Conservation (phyloP, 2,113 vertebrate genomes). For the Eurypyga helias region DNA sequence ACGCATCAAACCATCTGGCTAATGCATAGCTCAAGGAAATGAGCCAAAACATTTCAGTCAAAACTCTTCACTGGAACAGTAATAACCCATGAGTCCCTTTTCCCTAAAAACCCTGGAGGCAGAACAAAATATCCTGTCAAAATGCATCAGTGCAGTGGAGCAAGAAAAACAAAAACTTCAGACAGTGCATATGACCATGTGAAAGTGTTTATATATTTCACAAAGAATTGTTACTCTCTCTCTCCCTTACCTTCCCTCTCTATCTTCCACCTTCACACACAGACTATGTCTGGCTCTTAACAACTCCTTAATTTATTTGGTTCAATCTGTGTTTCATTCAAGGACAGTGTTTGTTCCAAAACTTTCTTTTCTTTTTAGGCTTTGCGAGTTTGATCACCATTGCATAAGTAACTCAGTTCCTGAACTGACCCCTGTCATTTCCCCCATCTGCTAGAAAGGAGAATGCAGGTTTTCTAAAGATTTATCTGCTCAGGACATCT, state of each 20-base stretch:
- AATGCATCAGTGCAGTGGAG: slow-evolving; percentile 53
- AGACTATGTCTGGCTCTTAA: not conserved
- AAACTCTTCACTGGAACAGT: slow-evolving; percentile 48
- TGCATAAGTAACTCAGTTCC: not conserved
- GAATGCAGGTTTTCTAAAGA: not conserved
- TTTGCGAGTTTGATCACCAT: not conserved
- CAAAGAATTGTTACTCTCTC: not conserved
- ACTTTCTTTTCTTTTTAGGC: not conserved
- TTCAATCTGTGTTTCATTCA: not conserved
- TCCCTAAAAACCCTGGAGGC: slow-evolving; percentile 43
- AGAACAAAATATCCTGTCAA: slow-evolving; percentile 70
- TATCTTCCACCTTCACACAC: not conserved
- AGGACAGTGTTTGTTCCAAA: not conserved
- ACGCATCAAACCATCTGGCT: slow-evolving; percentile 59
- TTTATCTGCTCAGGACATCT: not conserved
- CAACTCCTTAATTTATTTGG: not conserved
- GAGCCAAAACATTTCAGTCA: slow-evolving; percentile 42
- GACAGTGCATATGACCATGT: not conserved
- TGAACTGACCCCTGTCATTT: not conserved
- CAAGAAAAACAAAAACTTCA: slow-evolving; percentile 48
- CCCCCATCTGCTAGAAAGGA: not conserved
- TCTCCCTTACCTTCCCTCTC: not conserved
- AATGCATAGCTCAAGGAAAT: slow-evolving; percentile 53
- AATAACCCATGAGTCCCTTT: slow-evolving; percentile 47
- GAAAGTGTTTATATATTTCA: slow-evolving; percentile 29